phyloP scores from a whole-genome alignment of 2,888 invertebrate species.

The Noctua pronuba region DNA sequence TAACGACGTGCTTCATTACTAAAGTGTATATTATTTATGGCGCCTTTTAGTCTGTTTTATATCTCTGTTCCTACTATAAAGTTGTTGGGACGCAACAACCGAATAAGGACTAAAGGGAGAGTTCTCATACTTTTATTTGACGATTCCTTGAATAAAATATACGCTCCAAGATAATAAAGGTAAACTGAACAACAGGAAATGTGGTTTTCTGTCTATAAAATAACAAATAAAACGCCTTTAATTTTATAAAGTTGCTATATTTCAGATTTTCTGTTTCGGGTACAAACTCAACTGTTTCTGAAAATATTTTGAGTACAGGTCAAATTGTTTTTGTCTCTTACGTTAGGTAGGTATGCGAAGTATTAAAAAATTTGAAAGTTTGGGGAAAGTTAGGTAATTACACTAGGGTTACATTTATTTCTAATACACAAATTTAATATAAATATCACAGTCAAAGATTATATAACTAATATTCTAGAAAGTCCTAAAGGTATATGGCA shows the following conservation, averaged over 20 bases:
- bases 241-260: conserved; percentile 83
- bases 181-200: conserved; percentile 47
- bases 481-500: conserved; percentile 86
- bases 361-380: conserved; percentile 66
- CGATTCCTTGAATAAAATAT: conserved; percentile 51
- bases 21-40: conserved; percentile 81
- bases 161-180: conserved; percentile 38
- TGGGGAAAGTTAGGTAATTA: conserved; percentile 67
- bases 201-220: conserved; percentile 40
- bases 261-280: conserved; percentile 76
- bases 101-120: conserved; percentile 59
- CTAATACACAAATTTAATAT: conserved; percentile 89
- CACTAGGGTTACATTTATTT: conserved; percentile 82
- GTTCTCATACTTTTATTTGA: conserved; percentile 53
- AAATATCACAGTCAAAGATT: conserved; percentile 90
- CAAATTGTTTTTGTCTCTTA: conserved; percentile 65
- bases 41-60: conserved; percentile 74
- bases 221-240: conserved; percentile 73
- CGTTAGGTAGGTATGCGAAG: conserved; percentile 67
- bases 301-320: conserved; percentile 83
- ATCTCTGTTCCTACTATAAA: conserved; percentile 73
- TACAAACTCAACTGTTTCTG: conserved; percentile 82
- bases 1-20: conserved; percentile 84
- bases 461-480: conserved; percentile 86
- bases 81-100: conserved; percentile 65